These are phyloP conservation scores for Recurvirostra avosetta DNA, from an alignment of 2,113 vertebrate genomes.

Conservation along the genomic window DNA sequence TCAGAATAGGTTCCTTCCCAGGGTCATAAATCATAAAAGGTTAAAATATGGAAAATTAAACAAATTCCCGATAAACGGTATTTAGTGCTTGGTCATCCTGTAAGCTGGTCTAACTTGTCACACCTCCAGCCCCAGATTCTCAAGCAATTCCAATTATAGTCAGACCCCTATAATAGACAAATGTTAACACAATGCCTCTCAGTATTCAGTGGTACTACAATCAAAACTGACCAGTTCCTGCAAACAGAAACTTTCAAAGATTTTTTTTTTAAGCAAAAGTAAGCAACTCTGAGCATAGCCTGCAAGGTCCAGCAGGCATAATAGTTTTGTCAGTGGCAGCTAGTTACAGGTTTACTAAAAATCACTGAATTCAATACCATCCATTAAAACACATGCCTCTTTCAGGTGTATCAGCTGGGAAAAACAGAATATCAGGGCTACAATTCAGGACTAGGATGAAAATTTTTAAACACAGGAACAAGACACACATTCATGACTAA, in stretches of 20 bases:
- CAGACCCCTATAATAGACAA: not conserved
- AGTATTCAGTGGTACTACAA: not conserved
- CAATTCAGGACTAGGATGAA: not conserved
- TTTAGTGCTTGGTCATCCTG: not conserved
- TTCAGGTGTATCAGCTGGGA: not conserved
- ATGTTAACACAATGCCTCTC: not conserved
- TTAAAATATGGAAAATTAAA: not conserved
- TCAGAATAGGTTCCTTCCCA: not conserved
- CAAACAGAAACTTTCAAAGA: not conserved
- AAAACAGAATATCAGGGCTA: not conserved
- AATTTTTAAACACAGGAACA: not conserved
- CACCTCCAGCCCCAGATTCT: not conserved
- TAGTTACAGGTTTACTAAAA: not conserved
- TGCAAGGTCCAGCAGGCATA: not conserved
- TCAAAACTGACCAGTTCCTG: not conserved
- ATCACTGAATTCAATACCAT: not conserved
- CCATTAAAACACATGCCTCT: not conserved
- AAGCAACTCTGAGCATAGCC: not conserved
- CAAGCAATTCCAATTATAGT: not conserved
- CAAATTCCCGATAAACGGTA: not conserved
- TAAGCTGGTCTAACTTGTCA: not conserved
- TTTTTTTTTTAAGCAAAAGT: not conserved
- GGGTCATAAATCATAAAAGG: not conserved
- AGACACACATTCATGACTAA: not conserved
- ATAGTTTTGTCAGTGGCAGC: not conserved